A percentile compares a stretch with the other conserved stretches of the same genome.
Evolutionary conservation across 2,113 vertebrate species (phyloP).

Genomic region (Corydoras sp.): DNA sequence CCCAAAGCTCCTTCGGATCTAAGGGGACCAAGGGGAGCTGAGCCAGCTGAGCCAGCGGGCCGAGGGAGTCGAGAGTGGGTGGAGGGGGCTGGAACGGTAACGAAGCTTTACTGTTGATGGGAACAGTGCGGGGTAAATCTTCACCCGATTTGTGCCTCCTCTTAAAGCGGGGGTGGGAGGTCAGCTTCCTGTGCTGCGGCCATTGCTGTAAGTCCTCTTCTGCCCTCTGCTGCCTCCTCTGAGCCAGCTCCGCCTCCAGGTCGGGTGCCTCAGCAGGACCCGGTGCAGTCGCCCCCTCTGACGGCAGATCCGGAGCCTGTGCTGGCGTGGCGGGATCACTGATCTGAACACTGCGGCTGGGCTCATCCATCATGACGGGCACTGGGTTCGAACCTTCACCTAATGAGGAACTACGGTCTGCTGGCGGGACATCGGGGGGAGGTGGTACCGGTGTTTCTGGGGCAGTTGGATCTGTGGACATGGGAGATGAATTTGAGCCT

Average conservation of each 20-base stretch:
- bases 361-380: constrained; percentile 45
- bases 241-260: constrained; percentile 42
- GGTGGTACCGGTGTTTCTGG: constrained; percentile 55
- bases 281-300: constrained; percentile 43
- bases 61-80: constrained; percentile 75
- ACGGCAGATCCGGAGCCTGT: constrained; percentile 63
- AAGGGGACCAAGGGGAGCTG: constrained; percentile 97
- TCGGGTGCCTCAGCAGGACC: constrained; percentile 55
- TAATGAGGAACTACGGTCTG: constrained; percentile 38
- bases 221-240: constrained; percentile 49
- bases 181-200: constrained; percentile 80
- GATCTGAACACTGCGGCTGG: constrained; percentile 27
- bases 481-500: constrained; percentile 50
- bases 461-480: constrained; percentile 62
- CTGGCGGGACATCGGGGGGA: constrained; percentile 46
- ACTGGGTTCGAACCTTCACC: constrained; percentile 48
- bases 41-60: constrained; percentile 83
- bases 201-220: constrained; percentile 68
- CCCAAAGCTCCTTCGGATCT: constrained; percentile 98
- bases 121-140: constrained; percentile 78
- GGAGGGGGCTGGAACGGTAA: constrained; percentile 78
- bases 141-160: constrained; percentile 91
- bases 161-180: constrained; percentile 90
- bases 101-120: constrained; percentile 80
- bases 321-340: constrained; percentile 59